Conservation (phyloP, 2,113 vertebrate species). For the Sebastes fasciatus region DNA sequence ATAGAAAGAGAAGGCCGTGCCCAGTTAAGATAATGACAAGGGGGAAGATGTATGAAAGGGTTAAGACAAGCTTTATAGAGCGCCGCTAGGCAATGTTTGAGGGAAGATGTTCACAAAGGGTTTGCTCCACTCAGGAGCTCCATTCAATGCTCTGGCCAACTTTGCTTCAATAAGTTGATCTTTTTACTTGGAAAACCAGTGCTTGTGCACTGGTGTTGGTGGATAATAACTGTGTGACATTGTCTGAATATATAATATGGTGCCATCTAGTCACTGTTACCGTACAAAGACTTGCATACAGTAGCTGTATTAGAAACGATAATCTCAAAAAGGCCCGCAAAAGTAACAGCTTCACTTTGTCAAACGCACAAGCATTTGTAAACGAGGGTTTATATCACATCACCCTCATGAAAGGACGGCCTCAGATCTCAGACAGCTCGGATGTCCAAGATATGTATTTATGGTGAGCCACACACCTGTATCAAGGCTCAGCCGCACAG, state of each 20-base stretch:
- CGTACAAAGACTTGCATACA: conserved; percentile 26
- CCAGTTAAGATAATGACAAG: conserved; percentile 83
- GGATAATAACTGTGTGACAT: conserved; percentile 22
- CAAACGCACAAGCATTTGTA: conserved; percentile 26
- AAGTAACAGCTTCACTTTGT: conserved; percentile 37
- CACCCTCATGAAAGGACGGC: conserved; percentile 41
- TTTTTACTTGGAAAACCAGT: conserved; percentile 74
- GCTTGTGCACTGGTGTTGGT: conserved; percentile 31
- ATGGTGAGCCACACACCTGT: conserved; percentile 67
- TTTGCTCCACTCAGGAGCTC: conserved; percentile 72
- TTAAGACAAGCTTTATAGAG: conserved; percentile 81
- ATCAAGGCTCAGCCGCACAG: conserved; percentile 62
- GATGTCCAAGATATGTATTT: conserved; percentile 56
- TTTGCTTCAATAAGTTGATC: conserved; percentile 76
- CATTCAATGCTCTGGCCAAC: conserved; percentile 69
- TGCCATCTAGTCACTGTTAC: conserved; percentile 23
- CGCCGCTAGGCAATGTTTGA: conserved; percentile 71
- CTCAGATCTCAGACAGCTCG: conserved; percentile 46
- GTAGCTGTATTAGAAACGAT: background rate
- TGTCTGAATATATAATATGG: conserved; percentile 46
- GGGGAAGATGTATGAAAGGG: conserved; percentile 80
- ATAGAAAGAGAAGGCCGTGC: conserved; percentile 84
- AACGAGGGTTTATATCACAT: conserved; percentile 46
- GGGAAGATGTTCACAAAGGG: conserved; percentile 78
- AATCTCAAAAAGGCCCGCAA: conserved; percentile 36